phyloP scores from a whole-genome alignment of 2,888 invertebrate species.

The Drosophila antonietae region DNA sequence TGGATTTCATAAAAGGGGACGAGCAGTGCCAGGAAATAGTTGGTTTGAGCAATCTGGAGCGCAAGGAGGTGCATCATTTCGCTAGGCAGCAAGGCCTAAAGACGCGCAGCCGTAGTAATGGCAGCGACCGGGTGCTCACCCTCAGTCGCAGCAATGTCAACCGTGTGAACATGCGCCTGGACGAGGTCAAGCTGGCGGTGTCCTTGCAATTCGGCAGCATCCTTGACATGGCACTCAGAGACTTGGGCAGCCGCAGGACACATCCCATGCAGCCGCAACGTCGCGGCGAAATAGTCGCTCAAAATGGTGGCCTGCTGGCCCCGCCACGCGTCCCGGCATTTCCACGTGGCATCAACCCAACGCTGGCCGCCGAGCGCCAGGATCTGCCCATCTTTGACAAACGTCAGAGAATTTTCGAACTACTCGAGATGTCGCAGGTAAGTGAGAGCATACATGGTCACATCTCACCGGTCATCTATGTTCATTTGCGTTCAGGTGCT shows the following conservation, averaged over 20 bases:
- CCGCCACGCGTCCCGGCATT: constrained; percentile 68
- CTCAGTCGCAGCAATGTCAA: constrained; percentile 47
- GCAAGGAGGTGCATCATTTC: constrained; percentile 73
- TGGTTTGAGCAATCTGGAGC: constrained; percentile 60
- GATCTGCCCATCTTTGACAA: constrained; percentile 73
- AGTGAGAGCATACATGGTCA: constrained; percentile 10
- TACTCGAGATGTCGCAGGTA: constrained; percentile 69
- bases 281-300: not conserved
- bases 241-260: not conserved
- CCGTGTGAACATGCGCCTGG: not conserved
- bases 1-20: constrained; percentile 65
- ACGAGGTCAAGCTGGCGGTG: not conserved
- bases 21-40: constrained; percentile 49
- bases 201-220: not conserved
- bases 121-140: constrained; percentile 65
- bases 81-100: constrained; percentile 67
- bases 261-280: not conserved
- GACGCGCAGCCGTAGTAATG: constrained; percentile 66
- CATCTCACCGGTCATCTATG: not conserved
- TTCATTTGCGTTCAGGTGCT: constrained; percentile 86
- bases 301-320: constrained; percentile 38
- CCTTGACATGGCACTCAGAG: not conserved
- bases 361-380: constrained; percentile 57
- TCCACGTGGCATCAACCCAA: constrained; percentile 31
- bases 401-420: constrained; percentile 58